A percentile compares a stretch with the other conserved stretches of the same genome.
These are phyloP conservation scores for Pyralis farinalis DNA, from an alignment of 2,888 invertebrate genomes.

Conservation along the genomic window DNA sequence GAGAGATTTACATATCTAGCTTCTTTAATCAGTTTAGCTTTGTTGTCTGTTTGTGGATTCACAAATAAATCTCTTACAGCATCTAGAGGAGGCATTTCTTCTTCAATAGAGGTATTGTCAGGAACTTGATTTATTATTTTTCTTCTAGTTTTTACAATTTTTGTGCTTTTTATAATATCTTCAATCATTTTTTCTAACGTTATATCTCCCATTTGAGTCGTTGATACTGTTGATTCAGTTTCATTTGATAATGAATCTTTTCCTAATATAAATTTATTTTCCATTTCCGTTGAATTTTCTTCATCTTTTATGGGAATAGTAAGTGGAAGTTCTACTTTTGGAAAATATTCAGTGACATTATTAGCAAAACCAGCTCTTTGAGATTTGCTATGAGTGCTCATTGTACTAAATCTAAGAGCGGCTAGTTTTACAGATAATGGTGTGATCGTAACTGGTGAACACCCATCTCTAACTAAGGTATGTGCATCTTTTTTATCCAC, in stretches of 20 bases:
- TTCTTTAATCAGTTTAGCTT: slow-evolving; percentile 66
- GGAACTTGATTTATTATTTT: slow-evolving; percentile 49
- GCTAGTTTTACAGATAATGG: slow-evolving; percentile 82
- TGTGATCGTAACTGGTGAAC: slow-evolving; percentile 76
- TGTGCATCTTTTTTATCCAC: slow-evolving; percentile 67
- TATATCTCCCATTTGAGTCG: slow-evolving; percentile 75
- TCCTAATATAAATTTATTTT: slow-evolving; percentile 68
- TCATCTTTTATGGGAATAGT: slow-evolving; percentile 63
- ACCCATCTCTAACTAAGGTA: slow-evolving; percentile 62
- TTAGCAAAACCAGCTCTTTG: slow-evolving; percentile 48
- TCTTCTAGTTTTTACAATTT: slow-evolving; percentile 66
- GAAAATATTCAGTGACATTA: slow-evolving; percentile 75
- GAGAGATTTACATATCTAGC: slow-evolving; percentile 66
- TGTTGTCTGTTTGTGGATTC: slow-evolving; percentile 61
- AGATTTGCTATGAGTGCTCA: slow-evolving; percentile 62
- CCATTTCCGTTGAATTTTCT: slow-evolving; percentile 71
- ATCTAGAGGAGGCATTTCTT: slow-evolving; percentile 49
- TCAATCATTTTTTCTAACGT: slow-evolving; percentile 82
- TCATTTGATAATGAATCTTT: slow-evolving; percentile 56
- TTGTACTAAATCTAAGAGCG: slow-evolving; percentile 78
- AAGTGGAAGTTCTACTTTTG: slow-evolving; percentile 69
- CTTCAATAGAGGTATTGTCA: slow-evolving; percentile 33
- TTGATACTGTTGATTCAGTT: slow-evolving; percentile 69
- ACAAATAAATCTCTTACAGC: slow-evolving; percentile 63
- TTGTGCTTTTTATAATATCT: slow-evolving; percentile 82